Evolutionary conservation across 37 sponge, comb jelly and placozoan genomes (phyloP).

Genomic region (Ianthella basta): DNA sequence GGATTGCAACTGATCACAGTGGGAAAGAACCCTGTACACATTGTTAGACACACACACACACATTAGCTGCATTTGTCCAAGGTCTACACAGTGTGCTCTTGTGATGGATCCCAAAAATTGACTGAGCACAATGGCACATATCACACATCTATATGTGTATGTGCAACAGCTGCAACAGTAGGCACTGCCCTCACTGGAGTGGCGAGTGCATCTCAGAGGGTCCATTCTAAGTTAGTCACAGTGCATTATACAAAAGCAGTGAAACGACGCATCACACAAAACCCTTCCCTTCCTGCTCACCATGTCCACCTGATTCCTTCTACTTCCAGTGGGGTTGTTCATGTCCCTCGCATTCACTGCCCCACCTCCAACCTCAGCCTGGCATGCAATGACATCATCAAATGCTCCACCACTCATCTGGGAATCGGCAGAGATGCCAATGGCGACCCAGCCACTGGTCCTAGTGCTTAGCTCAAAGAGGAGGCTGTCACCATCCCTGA

Average conservation of each 20-base stretch:
- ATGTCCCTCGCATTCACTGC: constrained; percentile 11
- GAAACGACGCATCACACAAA: no score
- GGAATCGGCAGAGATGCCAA: constrained; percentile 3
- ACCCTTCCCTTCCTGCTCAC: neutral
- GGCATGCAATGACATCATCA: constrained; percentile 31
- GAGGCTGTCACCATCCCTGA: constrained; percentile 15
- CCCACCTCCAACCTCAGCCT: neutral
- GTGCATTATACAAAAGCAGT: no score
- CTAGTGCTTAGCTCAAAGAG: neutral
- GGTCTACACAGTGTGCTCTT: no score
- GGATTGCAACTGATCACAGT: no score
- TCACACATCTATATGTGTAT: no score
- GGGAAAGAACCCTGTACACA: no score
- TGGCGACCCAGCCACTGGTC: constrained; percentile 18
- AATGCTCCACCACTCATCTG: constrained; percentile 17
- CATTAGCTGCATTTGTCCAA: no score
- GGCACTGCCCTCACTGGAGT: no score
- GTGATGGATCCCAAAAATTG: no score
- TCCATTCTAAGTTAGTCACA: neutral
- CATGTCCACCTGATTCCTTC: neutral
- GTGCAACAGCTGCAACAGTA: no score
- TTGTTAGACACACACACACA: no score
- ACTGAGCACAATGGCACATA: no score
- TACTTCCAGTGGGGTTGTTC: constrained; percentile 16
- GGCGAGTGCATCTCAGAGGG: neutral